phyloP scores from a whole-genome alignment of 2,888 invertebrate genomes.

The Aquatica leii region DNA sequence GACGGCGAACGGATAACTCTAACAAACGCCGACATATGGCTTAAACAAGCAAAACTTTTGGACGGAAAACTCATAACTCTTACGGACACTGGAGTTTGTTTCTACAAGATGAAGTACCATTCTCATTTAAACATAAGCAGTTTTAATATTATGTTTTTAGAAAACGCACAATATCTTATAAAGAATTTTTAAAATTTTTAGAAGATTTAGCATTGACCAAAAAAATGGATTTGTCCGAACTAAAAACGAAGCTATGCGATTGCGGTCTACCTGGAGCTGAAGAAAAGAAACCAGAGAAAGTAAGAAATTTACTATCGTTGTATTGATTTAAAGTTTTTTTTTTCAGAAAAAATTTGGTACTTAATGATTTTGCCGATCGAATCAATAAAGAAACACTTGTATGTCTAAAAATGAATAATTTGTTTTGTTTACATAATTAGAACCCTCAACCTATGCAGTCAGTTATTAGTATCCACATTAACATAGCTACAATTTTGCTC shows the following conservation, averaged over 20 bases:
- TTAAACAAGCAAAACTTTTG: slow-evolving; percentile 90
- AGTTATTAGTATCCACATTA: too few species aligned
- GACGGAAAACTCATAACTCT: slow-evolving; percentile 87
- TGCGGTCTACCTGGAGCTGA: slow-evolving; percentile 79
- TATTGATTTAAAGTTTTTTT: too few species aligned
- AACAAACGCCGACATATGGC: slow-evolving; percentile 94
- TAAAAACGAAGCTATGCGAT: slow-evolving; percentile 79
- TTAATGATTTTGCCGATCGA: too few species aligned
- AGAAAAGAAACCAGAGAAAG: too few species aligned
- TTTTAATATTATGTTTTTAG: slow-evolving; percentile 29
- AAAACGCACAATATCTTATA: slow-evolving; percentile 67
- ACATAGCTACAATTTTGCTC: too few species aligned
- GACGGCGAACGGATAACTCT: slow-evolving; percentile 87
- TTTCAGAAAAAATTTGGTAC: too few species aligned
- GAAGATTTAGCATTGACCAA: slow-evolving; percentile 87
- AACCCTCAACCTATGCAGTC: too few species aligned
- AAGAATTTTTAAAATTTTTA: slow-evolving; percentile 85
- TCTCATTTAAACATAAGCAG: not conserved
- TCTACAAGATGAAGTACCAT: slow-evolving; percentile 88
- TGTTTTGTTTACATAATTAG: too few species aligned
- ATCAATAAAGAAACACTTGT: too few species aligned
- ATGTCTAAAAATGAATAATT: too few species aligned
- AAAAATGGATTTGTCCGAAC: slow-evolving; percentile 79
- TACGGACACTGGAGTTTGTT: slow-evolving; percentile 92
- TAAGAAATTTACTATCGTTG: too few species aligned